Percentiles rank a stretch among this genome's conserved stretches.
phyloP scores from a whole-genome alignment of 2,113 vertebrate genomes.

The Oryzias melastigma region DNA sequence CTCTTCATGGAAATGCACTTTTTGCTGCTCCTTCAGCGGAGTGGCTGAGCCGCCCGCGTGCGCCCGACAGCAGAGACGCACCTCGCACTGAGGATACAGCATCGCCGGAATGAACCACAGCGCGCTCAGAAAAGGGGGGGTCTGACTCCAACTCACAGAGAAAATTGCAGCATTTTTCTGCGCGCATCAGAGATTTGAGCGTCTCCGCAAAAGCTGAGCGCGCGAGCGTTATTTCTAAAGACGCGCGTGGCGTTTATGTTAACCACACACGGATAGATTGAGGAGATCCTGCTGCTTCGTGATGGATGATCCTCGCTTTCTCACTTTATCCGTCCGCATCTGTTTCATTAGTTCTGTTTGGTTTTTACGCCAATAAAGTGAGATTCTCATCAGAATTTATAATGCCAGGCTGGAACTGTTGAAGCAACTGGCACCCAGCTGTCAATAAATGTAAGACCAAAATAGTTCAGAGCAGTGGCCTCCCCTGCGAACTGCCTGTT shows the following conservation, averaged over 20 bases:
- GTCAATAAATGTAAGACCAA: slow-evolving; percentile 1
- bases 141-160: slow-evolving; percentile 6
- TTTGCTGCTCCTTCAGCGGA: slow-evolving; percentile 15
- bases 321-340: slow-evolving; percentile 5
- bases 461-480: neutral
- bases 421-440: slow-evolving; percentile 11
- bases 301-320: slow-evolving; percentile 34
- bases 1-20: slow-evolving; percentile 36
- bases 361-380: neutral
- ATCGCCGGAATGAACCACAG: slow-evolving; percentile 63
- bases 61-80: slow-evolving; percentile 24
- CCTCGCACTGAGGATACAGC: slow-evolving; percentile 34
- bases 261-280: too few relatives aligned
- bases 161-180: slow-evolving; percentile 22
- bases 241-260: neutral
- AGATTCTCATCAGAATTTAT: slow-evolving; percentile 15
- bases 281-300: slow-evolving; percentile 26
- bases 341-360: neutral
- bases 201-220: neutral
- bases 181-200: neutral
- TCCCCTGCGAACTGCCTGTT: slow-evolving; percentile 3
- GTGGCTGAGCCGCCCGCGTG: slow-evolving; percentile 25
- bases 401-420: slow-evolving; percentile 19
- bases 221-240: neutral
- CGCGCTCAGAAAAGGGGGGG: slow-evolving; percentile 30